phyloP scores from a whole-genome alignment of 92 coral and sea anemone genomes.

The Paragorgia papillata region DNA sequence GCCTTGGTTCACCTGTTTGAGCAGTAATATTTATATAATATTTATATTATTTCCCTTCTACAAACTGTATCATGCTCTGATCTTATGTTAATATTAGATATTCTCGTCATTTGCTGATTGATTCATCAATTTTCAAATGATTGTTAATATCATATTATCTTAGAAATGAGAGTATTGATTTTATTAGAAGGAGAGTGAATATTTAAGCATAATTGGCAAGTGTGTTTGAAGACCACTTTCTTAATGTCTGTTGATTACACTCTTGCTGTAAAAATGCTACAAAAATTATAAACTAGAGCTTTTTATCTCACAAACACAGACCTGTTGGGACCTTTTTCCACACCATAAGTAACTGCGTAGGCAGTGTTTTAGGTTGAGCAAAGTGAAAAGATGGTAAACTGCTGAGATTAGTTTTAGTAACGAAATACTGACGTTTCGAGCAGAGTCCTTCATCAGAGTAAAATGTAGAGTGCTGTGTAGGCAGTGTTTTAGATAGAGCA shows the following conservation, averaged over 20 bases:
- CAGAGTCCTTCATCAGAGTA: too few relatives aligned
- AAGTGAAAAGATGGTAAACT: too few relatives aligned
- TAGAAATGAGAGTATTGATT: slow-evolving; percentile 45
- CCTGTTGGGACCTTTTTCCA: too few relatives aligned
- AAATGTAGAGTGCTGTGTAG: too few relatives aligned
- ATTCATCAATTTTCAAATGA: background rate
- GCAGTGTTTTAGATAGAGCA: too few relatives aligned
- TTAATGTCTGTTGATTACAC: slow-evolving; percentile 38
- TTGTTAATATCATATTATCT: slow-evolving; percentile 28
- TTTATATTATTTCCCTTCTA: slow-evolving; percentile 22
- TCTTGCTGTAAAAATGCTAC: slow-evolving; percentile 41
- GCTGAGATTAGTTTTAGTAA: too few relatives aligned
- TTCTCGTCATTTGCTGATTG: slow-evolving; percentile 6
- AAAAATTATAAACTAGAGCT: background rate
- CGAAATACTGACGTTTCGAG: too few relatives aligned
- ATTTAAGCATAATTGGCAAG: slow-evolving; percentile 9
- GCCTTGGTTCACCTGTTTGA: too few relatives aligned
- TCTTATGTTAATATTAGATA: slow-evolving; percentile 41
- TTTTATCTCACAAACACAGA: too few relatives aligned
- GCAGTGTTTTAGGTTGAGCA: too few relatives aligned
- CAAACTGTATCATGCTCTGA: slow-evolving; percentile 45
- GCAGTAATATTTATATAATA: too few relatives aligned
- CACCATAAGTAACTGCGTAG: too few relatives aligned
- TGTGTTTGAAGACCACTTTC: slow-evolving; percentile 39
- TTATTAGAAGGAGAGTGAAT: slow-evolving; percentile 4